Percentiles rank a stretch among this genome's conserved stretches.
These are phyloP conservation scores for Maccullochella peelii DNA, from an alignment of 2,113 vertebrate species.

Conservation along the genomic window DNA sequence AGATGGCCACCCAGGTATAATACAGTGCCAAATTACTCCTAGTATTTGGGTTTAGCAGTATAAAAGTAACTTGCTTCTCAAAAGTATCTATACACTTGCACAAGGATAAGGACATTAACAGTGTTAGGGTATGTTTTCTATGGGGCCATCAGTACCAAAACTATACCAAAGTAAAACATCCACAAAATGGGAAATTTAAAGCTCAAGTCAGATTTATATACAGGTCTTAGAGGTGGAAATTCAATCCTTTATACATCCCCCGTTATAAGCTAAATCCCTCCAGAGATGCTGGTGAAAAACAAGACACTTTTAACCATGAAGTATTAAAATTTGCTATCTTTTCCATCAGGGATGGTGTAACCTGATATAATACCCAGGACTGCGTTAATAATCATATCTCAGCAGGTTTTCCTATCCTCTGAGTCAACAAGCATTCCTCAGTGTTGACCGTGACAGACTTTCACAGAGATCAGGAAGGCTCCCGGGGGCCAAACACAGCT, in stretches of 20 bases:
- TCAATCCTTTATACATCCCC: not conserved
- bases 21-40: not conserved
- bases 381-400: slow-evolving; percentile 59
- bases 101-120: not conserved
- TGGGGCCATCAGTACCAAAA: slow-evolving; percentile 1
- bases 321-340: slow-evolving; percentile 41
- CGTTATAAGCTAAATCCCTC: slow-evolving; percentile 9
- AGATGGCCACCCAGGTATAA: slow-evolving; percentile 4
- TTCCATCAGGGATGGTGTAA: slow-evolving; percentile 41
- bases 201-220: slow-evolving; percentile 7
- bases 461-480: slow-evolving; percentile 31
- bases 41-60: not conserved
- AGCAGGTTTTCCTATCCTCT: slow-evolving; percentile 46
- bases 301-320: slow-evolving; percentile 28
- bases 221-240: slow-evolving; percentile 19
- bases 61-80: not conserved
- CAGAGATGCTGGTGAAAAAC: slow-evolving; percentile 41
- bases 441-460: slow-evolving; percentile 53
- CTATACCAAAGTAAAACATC: slow-evolving; percentile 6
- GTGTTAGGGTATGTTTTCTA: not conserved
- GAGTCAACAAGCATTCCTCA: slow-evolving; percentile 57
- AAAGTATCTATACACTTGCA: not conserved
- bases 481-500: slow-evolving; percentile 3
- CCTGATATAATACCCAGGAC: slow-evolving; percentile 43
- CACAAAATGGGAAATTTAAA: slow-evolving; percentile 2